A percentile compares a stretch with the other conserved stretches of the same genome.
phyloP scores from a whole-genome alignment of 1,140 invertebrate species.

The Scaptodrosophila lebanonensis region DNA sequence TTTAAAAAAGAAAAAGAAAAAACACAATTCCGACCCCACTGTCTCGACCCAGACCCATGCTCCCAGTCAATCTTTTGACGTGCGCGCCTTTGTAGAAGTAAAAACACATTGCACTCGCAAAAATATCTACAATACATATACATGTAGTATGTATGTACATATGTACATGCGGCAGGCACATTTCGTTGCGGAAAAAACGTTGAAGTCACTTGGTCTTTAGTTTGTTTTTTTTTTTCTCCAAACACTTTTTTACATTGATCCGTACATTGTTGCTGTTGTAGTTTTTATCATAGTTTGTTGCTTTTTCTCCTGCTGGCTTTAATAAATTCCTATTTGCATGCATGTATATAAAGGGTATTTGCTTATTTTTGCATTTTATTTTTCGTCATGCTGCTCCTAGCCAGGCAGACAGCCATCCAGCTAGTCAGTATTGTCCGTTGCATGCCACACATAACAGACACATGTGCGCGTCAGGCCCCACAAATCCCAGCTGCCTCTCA shows the following conservation, averaged over 20 bases:
- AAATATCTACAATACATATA: conserved; percentile 1
- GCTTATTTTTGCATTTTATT: conserved; percentile 37
- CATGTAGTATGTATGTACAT: conserved; percentile 1
- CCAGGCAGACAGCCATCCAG: too few relatives aligned
- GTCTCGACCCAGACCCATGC: conserved; percentile 11
- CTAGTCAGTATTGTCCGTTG: too few relatives aligned
- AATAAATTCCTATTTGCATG: conserved; percentile 29
- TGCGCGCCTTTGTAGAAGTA: conserved; percentile 17
- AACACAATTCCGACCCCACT: conserved; percentile 8
- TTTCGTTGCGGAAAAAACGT: too few relatives aligned
- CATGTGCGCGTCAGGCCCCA: too few relatives aligned
- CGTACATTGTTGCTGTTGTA: conserved; percentile 12
- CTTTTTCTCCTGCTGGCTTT: conserved; percentile 18
- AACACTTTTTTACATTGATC: too few relatives aligned
- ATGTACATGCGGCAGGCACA: conserved; percentile 20
- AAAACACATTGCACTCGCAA: conserved; percentile 22
- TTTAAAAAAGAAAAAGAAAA: conserved; percentile 8
- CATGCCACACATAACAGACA: too few relatives aligned
- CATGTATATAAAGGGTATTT: too few relatives aligned
- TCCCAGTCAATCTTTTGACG: conserved; percentile 19
- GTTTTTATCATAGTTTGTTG: conserved; percentile 32
- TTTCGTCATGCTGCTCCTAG: too few relatives aligned
- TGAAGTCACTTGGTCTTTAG: too few relatives aligned
- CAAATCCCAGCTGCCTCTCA: too few relatives aligned
- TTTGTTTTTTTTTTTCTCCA: too few relatives aligned